Evolutionary conservation across 2,888 invertebrate genomes (phyloP).

Genomic region (Augochlorella aurata): DNA sequence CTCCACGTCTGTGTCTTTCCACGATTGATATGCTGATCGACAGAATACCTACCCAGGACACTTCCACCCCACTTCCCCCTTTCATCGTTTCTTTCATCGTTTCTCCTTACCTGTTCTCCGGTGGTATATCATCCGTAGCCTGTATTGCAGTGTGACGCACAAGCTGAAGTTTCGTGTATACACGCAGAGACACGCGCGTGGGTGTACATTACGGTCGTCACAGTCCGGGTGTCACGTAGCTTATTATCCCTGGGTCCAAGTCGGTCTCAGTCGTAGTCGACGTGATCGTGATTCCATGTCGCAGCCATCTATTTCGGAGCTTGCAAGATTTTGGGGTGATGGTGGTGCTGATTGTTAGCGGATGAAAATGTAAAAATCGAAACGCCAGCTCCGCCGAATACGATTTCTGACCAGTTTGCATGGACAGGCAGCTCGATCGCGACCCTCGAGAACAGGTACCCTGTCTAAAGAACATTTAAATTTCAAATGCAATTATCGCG

Average conservation of each 20-base stretch:
- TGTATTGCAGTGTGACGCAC: conserved; percentile 67
- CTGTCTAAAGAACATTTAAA: conserved; percentile 25
- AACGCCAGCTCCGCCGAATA: background rate
- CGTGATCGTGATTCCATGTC: conserved; percentile 23
- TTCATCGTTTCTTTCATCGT: background rate
- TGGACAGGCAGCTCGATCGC: background rate
- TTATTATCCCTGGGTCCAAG: conserved; percentile 27
- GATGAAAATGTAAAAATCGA: background rate
- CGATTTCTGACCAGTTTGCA: background rate
- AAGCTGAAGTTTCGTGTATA: conserved; percentile 55
- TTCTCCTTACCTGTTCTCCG: background rate
- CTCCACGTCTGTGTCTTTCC: conserved; percentile 41
- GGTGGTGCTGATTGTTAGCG: background rate
- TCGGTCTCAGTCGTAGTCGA: conserved; percentile 11
- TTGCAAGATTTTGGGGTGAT: background rate
- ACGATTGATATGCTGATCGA: conserved; percentile 50
- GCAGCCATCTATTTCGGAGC: conserved; percentile 7
- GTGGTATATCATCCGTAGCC: conserved; percentile 34
- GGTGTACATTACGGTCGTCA: conserved; percentile 49
- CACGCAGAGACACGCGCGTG: conserved; percentile 16
- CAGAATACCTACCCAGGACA: conserved; percentile 1
- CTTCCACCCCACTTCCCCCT: background rate
- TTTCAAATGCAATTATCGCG: conserved; percentile 43
- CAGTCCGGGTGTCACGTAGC: conserved; percentile 31
- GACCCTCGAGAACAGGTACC: background rate